Conservation (phyloP, 2,888 invertebrate species). For the Phalera bucephala region DNA sequence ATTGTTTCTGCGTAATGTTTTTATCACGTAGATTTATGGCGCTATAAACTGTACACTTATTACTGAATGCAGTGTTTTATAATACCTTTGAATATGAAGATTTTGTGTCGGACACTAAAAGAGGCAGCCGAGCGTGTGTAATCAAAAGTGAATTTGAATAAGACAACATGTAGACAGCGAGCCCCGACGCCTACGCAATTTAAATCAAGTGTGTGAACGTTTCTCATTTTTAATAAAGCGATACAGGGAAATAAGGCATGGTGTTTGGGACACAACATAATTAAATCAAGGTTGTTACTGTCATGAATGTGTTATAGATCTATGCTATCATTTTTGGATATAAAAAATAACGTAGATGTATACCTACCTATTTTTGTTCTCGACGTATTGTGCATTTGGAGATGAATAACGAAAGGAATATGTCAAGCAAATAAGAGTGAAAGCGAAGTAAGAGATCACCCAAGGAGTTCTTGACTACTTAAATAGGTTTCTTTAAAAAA, state of each 20-base stretch:
- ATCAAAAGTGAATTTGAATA: slow-evolving; percentile 5
- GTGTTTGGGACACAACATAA: no score
- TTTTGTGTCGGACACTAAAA: slow-evolving; percentile 12
- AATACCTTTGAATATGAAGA: slow-evolving; percentile 19
- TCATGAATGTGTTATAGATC: no score
- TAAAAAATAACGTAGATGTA: no score
- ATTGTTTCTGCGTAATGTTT: slow-evolving; percentile 35
- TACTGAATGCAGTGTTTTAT: slow-evolving; percentile 19
- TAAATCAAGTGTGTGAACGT: neutral
- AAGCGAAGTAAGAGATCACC: no score
- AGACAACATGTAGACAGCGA: slow-evolving; percentile 2
- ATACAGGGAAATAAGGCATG: neutral
- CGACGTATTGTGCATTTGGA: no score
- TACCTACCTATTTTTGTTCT: no score
- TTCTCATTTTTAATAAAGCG: neutral
- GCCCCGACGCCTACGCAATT: slow-evolving; percentile 2
- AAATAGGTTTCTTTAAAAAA: no score
- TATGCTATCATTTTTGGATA: no score
- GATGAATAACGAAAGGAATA: no score
- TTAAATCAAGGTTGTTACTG: no score
- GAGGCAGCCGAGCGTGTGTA: slow-evolving; percentile 7
- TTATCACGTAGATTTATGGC: slow-evolving; percentile 33
- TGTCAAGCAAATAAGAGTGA: no score
- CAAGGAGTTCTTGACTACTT: no score
- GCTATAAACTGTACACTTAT: slow-evolving; percentile 32